Evolutionary conservation across 2,113 vertebrate genomes (phyloP).

Genomic region (Barbus barbus): DNA sequence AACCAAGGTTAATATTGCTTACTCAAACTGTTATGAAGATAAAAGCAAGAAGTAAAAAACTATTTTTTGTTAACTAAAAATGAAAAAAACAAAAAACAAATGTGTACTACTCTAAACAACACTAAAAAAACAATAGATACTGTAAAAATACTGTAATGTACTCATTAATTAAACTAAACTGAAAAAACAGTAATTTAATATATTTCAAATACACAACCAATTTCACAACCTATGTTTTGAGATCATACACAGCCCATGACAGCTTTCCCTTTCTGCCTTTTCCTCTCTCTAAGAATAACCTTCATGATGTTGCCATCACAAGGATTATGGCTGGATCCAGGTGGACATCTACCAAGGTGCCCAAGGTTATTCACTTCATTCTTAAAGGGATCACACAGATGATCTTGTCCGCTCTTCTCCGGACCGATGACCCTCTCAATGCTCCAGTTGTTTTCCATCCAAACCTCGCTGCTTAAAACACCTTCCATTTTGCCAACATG

Average conservation of each 20-base stretch:
- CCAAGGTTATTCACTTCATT: not conserved
- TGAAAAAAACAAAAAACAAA: not conserved
- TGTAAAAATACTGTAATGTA: no score
- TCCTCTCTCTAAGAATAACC: not conserved
- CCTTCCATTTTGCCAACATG: conserved; percentile 25
- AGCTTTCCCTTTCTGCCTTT: not conserved
- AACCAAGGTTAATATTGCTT: not conserved
- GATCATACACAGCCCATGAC: not conserved
- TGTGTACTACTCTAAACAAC: not conserved
- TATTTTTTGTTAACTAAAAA: not conserved
- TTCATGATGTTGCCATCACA: conserved; percentile 22
- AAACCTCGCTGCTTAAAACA: conserved; percentile 30
- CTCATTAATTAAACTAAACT: no score
- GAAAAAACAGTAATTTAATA: no score
- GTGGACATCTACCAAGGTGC: conserved; percentile 10
- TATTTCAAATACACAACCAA: no score
- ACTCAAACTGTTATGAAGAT: not conserved
- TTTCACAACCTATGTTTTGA: not conserved
- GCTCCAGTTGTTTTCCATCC: conserved; percentile 21
- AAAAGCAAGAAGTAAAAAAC: not conserved
- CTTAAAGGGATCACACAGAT: not conserved
- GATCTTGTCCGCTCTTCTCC: not conserved
- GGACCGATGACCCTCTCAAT: not conserved
- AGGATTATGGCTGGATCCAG: conserved; percentile 30
- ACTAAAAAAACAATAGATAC: not conserved